Evolutionary conservation across 2,797 vertebrate genomes (phyloP), one percentile per base, ranked within the genome.

Genomic region (Xerus rutilus): DNA sequence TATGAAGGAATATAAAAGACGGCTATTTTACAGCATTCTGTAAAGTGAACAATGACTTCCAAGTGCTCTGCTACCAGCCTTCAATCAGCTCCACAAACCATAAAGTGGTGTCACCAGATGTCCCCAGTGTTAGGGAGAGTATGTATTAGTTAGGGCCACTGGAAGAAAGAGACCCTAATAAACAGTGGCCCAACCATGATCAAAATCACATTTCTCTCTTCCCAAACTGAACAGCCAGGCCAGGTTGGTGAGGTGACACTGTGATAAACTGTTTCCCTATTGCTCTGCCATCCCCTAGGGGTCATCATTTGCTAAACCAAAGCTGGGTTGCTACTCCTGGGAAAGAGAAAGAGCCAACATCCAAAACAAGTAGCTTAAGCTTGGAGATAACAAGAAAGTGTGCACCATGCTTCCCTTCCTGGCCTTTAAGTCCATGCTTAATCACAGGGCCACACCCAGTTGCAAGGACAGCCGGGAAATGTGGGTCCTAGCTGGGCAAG

Each of bases 321-420:
- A 86, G 76, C 43, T 69, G 57, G 69, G 73, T 49, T 93, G 83
- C 84, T 92, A 49, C 64, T 69, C 81, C 45, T 87, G 85, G 93
- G 91, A 84, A 92, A 93, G 54, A 45, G 69, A 87, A 90, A 65
- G 88, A 52, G n/a, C 18, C 52, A 73, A 30, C 32, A 18, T 4
- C 18, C 57, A 49, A 79, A 69, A 73, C 4, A 35, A 91, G 57
- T 74, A 91, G 30, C 69, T 78, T 9, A 49, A 13, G 62, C 54
- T 39, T 64, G 43, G 35, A 89, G 74, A 35, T 64, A 69, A 10
- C 57, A 83, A 67, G 78, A 93, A 90, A 93, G 39, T 18, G 18
- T 30, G 5, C 18, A 74, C 18, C 18, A 45, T 18, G 43, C 57
- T 83, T 57, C n/a, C 62, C 65, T 54, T 57, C 15, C 25, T 7